These are phyloP conservation scores for Darevskia mixta DNA, from an alignment of 2,797 vertebrate species.

Conservation along the genomic window DNA sequence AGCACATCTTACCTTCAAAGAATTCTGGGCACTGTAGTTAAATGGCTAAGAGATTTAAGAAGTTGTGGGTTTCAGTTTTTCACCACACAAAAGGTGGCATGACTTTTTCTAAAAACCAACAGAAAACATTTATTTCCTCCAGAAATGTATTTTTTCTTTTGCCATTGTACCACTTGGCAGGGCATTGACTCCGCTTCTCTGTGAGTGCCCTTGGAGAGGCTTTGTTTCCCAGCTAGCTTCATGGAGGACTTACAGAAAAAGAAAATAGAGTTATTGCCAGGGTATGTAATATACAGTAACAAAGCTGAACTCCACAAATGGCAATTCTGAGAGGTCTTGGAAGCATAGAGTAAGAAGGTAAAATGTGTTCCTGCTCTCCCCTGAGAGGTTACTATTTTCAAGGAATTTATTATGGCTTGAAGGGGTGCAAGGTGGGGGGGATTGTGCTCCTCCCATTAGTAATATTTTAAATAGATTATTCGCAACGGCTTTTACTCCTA, in stretches of 20 bases:
- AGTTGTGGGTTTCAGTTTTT: neutral
- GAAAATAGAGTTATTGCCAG: constrained; percentile 39
- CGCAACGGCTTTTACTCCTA: neutral
- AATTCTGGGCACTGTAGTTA: neutral
- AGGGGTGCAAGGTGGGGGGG: neutral
- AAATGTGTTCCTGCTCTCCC: neutral
- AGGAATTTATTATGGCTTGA: neutral
- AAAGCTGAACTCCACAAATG: neutral
- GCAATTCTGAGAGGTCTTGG: neutral
- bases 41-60: constrained; percentile 21
- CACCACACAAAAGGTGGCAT: neutral
- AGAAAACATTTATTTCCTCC: neutral
- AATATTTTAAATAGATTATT: constrained; percentile 13
- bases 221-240: neutral
- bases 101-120: neutral
- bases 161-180: neutral
- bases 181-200: no score
- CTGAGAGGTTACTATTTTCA: neutral
- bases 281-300: neutral
- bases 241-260: constrained; percentile 35
- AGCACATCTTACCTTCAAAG: no score
- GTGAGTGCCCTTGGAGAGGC: neutral
- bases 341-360: neutral
- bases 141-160: neutral
- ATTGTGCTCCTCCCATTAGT: neutral